A percentile compares a stretch with the other conserved stretches of the same genome.
Conservation (phyloP, 2,888 invertebrate genomes). For the Pelosia muscerda region DNA sequence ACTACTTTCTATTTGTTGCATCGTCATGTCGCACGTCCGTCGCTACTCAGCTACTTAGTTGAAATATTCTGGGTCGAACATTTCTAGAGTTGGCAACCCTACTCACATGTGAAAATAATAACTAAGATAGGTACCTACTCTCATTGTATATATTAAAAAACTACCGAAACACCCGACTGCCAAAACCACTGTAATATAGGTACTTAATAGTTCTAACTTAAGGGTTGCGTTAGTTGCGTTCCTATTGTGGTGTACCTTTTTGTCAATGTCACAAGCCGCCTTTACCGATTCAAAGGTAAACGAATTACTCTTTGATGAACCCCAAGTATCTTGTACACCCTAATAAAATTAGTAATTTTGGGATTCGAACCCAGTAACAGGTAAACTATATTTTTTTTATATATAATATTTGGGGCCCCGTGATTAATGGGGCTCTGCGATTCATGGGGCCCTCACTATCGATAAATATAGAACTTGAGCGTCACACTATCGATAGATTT, state of each 20-base stretch:
- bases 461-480: not conserved
- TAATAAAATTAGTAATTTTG: not conserved
- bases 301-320: not conserved
- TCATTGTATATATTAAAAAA: not conserved
- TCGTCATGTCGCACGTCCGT: too few relatives aligned
- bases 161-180: not conserved
- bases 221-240: not conserved
- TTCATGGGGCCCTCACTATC: not conserved
- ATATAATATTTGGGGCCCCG: too few relatives aligned
- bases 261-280: not conserved
- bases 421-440: not conserved
- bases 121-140: too few relatives aligned
- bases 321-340: not conserved
- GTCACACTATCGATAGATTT: not conserved
- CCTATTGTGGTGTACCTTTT: not conserved
- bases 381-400: too few relatives aligned
- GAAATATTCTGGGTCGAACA: too few relatives aligned
- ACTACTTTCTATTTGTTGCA: too few relatives aligned
- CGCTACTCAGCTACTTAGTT: too few relatives aligned
- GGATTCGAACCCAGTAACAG: conserved; percentile 13
- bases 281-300: not conserved
- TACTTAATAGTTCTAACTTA: not conserved
- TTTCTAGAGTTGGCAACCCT: too few relatives aligned
- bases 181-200: not conserved
- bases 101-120: too few relatives aligned